Evolutionary conservation across 2,113 vertebrate genomes (phyloP), one percentile per base, ranked within the genome.

Genomic region (Eublepharis macularius): DNA sequence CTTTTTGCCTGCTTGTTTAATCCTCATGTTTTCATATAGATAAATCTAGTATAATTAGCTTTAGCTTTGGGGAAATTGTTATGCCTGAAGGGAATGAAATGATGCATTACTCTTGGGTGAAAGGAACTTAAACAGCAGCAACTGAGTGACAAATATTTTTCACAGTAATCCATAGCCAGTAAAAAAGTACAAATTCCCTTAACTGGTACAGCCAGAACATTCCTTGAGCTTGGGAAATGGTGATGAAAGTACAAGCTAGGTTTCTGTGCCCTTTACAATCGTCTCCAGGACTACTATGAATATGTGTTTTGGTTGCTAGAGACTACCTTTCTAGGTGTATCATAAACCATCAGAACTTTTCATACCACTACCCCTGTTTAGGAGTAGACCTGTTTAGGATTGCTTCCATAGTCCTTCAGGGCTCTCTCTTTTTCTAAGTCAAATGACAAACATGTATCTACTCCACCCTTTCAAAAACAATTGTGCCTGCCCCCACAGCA

Each of bases 1-100:
- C 93, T 93, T 90, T 91, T 89, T 83, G 90, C 81, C 87, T 92
- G 90, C 79, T 86, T 86, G 90, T 86, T 91, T 96, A 96, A 96
- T 96, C 94, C 95, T 90, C 39, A 0, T 94, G 93, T 94, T 94
- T 96, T 89, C 8, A 36, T 75, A 51, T 24, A 95, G 94, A 96
- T 96, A 95, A 97, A 96, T 96, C 94, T 93, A 91, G 84, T 51
- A 91, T 95, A 96, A 97, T 96, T 94, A 96, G 93, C 88, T 91
- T 80, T 81, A 90, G 94, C 93, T 92, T 12, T 26, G 87, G 92
- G 84, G 87, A 95, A 94, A 92, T 34, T 51, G 45, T 68, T 13
- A 81, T 89, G 92, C 93, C 95, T 94, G 91, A 76, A 0, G 36
- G 91, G 91, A 80, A 85, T 84, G 90, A 85, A 95, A 86, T 89